These are phyloP conservation scores for Strongylocentrotus purpuratus DNA, from an alignment of 35 echinoderm and acorn worm species.

Conservation along the genomic window DNA sequence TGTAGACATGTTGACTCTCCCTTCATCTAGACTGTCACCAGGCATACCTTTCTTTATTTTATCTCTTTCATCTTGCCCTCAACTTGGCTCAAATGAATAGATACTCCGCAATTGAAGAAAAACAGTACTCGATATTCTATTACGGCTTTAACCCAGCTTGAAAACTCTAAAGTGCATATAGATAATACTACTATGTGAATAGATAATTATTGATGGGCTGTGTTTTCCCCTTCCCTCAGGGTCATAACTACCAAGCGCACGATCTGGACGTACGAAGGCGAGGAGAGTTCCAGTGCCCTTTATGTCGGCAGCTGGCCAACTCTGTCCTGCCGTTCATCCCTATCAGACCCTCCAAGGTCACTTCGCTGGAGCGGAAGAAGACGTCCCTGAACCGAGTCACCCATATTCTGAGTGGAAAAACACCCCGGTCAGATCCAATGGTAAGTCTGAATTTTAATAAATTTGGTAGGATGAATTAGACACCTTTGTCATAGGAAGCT, in stretches of 20 bases:
- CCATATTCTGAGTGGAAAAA: neutral
- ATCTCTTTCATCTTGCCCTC: too few species aligned
- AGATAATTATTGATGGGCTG: neutral
- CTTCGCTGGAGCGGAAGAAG: slow-evolving; percentile 24
- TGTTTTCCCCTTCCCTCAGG: slow-evolving; percentile 33
- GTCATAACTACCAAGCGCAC: slow-evolving; percentile 69
- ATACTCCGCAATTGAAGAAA: too few species aligned
- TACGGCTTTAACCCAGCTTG: too few species aligned
- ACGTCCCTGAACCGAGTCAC: neutral
- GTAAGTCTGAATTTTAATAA: neutral
- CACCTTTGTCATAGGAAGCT: too few species aligned
- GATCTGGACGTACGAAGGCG: slow-evolving; percentile 63
- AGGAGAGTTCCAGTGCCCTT: slow-evolving; percentile 91
- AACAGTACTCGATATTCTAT: too few species aligned
- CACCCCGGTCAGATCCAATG: neutral
- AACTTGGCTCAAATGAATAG: too few species aligned
- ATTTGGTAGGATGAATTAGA: too few species aligned
- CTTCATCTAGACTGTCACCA: too few species aligned
- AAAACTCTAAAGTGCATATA: too few species aligned
- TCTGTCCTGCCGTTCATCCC: slow-evolving; percentile 80
- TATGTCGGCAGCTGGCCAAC: slow-evolving; percentile 96
- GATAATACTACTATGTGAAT: too few species aligned
- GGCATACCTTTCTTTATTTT: too few species aligned
- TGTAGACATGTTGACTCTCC: too few species aligned
- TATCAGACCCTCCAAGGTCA: neutral